Conservation (phyloP, 2,888 invertebrate species). For the Drosophila nr. medialis region DNA sequence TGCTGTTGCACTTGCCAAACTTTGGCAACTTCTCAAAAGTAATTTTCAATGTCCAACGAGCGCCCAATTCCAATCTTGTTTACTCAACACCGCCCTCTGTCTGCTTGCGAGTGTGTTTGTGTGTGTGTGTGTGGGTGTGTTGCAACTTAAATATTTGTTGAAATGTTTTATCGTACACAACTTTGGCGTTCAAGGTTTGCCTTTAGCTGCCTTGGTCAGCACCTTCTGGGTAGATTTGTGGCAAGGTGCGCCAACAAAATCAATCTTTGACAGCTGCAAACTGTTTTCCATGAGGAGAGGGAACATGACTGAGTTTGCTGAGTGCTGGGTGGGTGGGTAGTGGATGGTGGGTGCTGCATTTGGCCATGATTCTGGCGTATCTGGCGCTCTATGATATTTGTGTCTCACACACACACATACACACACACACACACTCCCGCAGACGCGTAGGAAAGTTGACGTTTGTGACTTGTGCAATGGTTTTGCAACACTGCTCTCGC, state of each 20-base stretch:
- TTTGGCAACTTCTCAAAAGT: slow-evolving; percentile 51
- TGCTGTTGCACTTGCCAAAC: slow-evolving; percentile 20
- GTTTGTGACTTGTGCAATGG: slow-evolving; percentile 31
- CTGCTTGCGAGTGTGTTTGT: background rate
- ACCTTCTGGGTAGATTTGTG: slow-evolving; percentile 18
- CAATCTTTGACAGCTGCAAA: slow-evolving; percentile 67
- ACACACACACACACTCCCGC: background rate
- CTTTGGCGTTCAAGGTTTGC: slow-evolving; percentile 27
- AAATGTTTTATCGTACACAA: slow-evolving; percentile 44
- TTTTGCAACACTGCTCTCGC: slow-evolving; percentile 30
- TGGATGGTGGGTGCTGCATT: background rate
- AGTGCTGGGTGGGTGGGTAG: background rate
- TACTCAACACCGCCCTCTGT: slow-evolving; percentile 6
- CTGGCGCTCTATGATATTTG: background rate
- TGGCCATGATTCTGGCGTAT: background rate
- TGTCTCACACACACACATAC: background rate
- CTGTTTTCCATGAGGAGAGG: slow-evolving; percentile 12
- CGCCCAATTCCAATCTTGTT: slow-evolving; percentile 55
- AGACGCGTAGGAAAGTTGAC: slow-evolving; percentile 16
- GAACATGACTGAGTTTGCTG: background rate
- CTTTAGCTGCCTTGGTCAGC: slow-evolving; percentile 7
- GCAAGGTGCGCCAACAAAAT: slow-evolving; percentile 52
- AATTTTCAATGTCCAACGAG: slow-evolving; percentile 55
- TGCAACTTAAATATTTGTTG: slow-evolving; percentile 64
- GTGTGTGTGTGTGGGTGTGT: slow-evolving; percentile 13